Conservation (phyloP, 2,113 vertebrate species). For the Silurus glanis region DNA sequence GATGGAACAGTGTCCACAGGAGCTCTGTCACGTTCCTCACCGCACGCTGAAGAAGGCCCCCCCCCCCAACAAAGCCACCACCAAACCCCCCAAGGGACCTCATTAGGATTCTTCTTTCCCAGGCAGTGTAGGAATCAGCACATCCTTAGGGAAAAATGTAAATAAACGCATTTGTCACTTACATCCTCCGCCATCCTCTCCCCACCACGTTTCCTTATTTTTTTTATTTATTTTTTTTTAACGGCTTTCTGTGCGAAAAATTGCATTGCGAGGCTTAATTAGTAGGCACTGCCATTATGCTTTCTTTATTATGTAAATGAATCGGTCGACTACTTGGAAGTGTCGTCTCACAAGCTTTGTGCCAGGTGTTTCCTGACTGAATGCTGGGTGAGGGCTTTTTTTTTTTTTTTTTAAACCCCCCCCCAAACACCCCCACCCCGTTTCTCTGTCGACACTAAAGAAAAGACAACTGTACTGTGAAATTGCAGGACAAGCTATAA, state of each 20-base stretch:
- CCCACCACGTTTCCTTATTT: conserved; percentile 1
- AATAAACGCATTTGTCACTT: conserved; percentile 63
- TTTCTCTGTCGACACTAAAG: conserved; percentile 36
- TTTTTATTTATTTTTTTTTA: background rate
- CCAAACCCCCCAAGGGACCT: conserved; percentile 55
- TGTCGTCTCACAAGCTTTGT: conserved; percentile 54
- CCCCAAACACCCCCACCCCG: no score
- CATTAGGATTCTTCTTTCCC: conserved; percentile 54
- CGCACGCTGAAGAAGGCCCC: conserved; percentile 37
- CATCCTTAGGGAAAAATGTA: conserved; percentile 59
- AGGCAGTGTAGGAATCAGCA: conserved; percentile 52
- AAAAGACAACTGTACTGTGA: conserved; percentile 56
- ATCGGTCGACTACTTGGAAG: conserved; percentile 51
- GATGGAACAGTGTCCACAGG: conserved; percentile 58
- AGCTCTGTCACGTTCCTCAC: conserved; percentile 53
- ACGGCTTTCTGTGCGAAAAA: conserved; percentile 54
- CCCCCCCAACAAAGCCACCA: background rate
- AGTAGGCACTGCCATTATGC: conserved; percentile 58
- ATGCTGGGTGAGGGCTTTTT: conserved; percentile 33
- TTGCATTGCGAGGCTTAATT: conserved; percentile 63
- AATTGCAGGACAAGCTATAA: conserved; percentile 60
- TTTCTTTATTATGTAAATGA: conserved; percentile 66
- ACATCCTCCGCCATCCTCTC: conserved; percentile 23
- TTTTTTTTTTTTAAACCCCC: background rate
- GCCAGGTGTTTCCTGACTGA: conserved; percentile 62